Conservation (phyloP, 1,140 invertebrate genomes). For the Lucilia sericata region DNA sequence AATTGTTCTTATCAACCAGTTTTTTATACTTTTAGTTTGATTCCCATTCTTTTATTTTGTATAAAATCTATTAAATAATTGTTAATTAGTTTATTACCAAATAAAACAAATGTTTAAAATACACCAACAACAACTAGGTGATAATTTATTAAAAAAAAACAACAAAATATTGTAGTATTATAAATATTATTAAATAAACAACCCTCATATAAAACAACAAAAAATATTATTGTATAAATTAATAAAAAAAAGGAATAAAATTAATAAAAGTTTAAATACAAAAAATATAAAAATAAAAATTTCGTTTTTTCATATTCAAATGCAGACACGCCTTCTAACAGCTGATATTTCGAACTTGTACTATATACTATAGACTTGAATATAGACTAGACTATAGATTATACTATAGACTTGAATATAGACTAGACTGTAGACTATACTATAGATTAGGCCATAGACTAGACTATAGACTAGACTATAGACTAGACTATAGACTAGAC, state of each 20-base stretch:
- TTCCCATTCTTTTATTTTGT: background rate
- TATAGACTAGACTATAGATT: too few species aligned
- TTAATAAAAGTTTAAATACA: slow-evolving; percentile 20
- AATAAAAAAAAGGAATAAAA: background rate
- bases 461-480: too few species aligned
- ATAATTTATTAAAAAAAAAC: slow-evolving; percentile 22
- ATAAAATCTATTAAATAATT: background rate
- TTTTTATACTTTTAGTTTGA: too few species aligned
- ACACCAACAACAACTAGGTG: background rate
- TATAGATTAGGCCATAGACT: too few species aligned
- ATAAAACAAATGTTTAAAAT: background rate
- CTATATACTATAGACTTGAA: too few species aligned
- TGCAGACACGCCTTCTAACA: too few species aligned
- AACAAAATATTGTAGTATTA: slow-evolving; percentile 9
- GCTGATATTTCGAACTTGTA: too few species aligned
- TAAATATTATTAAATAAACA: background rate
- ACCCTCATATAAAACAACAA: background rate
- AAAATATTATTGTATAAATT: slow-evolving; percentile 22
- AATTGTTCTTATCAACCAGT: too few species aligned
- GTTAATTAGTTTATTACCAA: slow-evolving; percentile 24
- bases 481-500: too few species aligned
- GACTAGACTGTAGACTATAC: too few species aligned
- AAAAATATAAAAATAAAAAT: background rate
- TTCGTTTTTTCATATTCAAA: background rate
- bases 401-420: too few species aligned